Evolutionary conservation across 2,113 vertebrate species (phyloP), one percentile per base, ranked within the genome.

Genomic region (Chauna torquata): DNA sequence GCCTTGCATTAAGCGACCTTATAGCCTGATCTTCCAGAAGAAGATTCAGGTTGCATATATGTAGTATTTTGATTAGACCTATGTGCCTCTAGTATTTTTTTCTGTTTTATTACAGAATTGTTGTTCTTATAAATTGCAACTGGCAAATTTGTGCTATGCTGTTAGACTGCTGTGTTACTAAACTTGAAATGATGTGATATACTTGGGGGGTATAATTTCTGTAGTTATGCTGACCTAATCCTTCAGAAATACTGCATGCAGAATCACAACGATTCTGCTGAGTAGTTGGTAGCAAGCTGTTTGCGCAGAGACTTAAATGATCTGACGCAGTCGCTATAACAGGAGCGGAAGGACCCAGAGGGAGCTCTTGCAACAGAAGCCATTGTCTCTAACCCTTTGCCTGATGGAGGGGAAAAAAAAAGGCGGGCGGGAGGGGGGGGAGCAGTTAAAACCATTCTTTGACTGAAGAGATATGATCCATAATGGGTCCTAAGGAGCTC

Each of bases 131-230:
- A 84, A 96, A 92, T 86, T 65, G 82, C 61, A 77, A 11, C 66
- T 5, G 3, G 38, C 81, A 88, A 70, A 94, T 59, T 27, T 18
- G 19, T 0, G 0, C 64, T 45, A 6, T 64, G 50, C 66, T 83
- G 52, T 84, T 92, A 78, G 81, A 38, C 79, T 66, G n/a, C 72
- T 9, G 42, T n/a, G 40, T 96, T 96, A 79, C 79, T 86, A 72
- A 92, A 91, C 38, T 79, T 72, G 72, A 82, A 92, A 91, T 59
- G 30, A 59, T 90, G 64, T 57, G 83, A 40, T 72, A 47, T 79
- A 79, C 89, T 44, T 78, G 84, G 91, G 96, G 93, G 74, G 52
- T 30, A 34, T 81, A 50, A 87, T 92, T 97, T 82, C 64, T 69
- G 52, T 82, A 77, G 68, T 82, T 96, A 45, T 82, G 82, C 79